These are phyloP conservation scores for Spizaetus ornatus DNA, from an alignment of 2,113 vertebrate genomes.

Conservation along the genomic window DNA sequence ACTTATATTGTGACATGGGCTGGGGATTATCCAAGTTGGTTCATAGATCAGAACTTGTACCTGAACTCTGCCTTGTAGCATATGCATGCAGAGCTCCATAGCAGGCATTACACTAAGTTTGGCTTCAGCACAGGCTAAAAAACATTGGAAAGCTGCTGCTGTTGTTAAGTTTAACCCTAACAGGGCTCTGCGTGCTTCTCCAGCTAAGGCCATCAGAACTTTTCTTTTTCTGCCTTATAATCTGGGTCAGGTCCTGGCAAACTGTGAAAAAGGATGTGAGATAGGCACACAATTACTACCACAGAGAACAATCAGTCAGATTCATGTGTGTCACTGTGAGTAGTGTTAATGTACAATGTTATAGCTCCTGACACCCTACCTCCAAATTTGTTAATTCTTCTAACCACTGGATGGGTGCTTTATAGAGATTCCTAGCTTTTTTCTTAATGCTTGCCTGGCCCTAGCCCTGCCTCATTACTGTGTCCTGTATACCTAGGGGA, in stretches of 20 bases:
- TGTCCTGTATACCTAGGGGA: not conserved
- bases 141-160: not conserved
- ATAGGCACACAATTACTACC: not conserved
- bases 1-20: not conserved
- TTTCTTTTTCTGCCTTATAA: not conserved
- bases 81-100: not conserved
- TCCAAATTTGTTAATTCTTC: not conserved
- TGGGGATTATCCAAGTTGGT: not conserved
- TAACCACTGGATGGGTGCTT: not conserved
- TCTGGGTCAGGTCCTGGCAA: not conserved
- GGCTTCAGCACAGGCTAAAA: not conserved
- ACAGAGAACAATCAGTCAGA: not conserved
- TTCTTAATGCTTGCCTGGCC: not conserved
- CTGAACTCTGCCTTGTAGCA: not conserved
- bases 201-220: not conserved
- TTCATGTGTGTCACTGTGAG: accelerated
- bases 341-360: not conserved
- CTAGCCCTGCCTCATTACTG: not conserved
- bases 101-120: not conserved
- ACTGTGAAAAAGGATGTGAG: not conserved
- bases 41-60: not conserved
- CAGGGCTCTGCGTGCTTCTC: not conserved
- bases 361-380: not conserved
- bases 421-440: not conserved
- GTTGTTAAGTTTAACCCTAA: not conserved